Conservation (phyloP, 2,113 vertebrate species). For the Hippolais icterina region DNA sequence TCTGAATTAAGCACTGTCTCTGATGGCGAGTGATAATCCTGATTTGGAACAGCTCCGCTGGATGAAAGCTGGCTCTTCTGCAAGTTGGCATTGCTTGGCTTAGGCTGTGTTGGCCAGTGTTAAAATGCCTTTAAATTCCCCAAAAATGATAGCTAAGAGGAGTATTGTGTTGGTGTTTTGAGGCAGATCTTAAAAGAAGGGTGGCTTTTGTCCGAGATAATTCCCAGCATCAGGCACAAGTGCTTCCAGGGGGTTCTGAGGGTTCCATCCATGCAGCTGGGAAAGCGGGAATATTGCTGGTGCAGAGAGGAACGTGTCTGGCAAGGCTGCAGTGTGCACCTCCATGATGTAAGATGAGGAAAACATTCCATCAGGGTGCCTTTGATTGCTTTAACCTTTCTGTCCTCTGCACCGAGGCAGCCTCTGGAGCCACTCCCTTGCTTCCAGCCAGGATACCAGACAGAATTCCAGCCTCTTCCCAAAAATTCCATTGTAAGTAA, state of each 20-base stretch:
- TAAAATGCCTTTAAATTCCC: constrained; percentile 12
- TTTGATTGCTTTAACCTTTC: not conserved
- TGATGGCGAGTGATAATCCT: not conserved
- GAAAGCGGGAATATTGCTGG: not conserved
- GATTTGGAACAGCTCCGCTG: not conserved
- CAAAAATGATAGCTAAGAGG: not conserved
- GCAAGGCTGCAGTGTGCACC: not conserved
- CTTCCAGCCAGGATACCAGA: not conserved
- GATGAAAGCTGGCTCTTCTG: not conserved
- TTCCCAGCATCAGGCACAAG: not conserved
- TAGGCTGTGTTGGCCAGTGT: not conserved
- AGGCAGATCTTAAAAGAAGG: not conserved
- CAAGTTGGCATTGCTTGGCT: not conserved
- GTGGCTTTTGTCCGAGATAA: not conserved
- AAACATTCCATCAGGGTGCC: not conserved
- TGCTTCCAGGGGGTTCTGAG: not conserved
- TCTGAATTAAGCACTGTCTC: not conserved
- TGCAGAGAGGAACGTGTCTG: not conserved
- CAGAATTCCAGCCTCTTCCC: not conserved
- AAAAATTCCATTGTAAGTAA: not conserved
- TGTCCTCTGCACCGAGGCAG: not conserved
- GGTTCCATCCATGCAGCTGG: not conserved
- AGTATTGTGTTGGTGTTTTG: not conserved
- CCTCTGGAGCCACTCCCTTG: not conserved
- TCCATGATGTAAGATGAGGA: not conserved